Evolutionary conservation across 2,888 invertebrate genomes (phyloP).

Genomic region (Salpingus planirostris): DNA sequence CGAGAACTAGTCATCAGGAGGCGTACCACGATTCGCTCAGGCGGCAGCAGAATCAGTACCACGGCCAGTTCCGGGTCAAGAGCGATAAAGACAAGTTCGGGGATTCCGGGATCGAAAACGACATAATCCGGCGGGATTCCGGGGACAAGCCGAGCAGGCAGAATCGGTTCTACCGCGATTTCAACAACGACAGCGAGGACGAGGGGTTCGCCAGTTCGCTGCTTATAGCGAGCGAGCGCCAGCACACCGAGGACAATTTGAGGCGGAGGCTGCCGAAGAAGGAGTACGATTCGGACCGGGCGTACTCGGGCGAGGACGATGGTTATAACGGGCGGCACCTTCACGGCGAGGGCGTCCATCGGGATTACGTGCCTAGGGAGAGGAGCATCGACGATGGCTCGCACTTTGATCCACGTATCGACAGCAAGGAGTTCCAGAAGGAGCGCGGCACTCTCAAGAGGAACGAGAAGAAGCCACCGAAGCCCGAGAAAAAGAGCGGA

Average conservation of each 20-base stretch:
- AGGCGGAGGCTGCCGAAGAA: constrained; percentile 26
- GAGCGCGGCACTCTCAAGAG: constrained; percentile 39
- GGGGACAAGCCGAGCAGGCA: constrained; percentile 38
- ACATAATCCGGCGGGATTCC: constrained; percentile 63
- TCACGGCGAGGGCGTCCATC: constrained; percentile 45
- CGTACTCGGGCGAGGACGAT: constrained; percentile 26
- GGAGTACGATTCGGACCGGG: constrained; percentile 28
- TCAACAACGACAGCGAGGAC: constrained; percentile 58
- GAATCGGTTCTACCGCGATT: constrained; percentile 27
- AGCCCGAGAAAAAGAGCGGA: constrained; percentile 59
- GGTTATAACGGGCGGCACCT: constrained; percentile 37
- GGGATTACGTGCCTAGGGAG: constrained; percentile 48
- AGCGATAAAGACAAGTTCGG: constrained; percentile 47
- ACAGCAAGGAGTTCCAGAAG: constrained; percentile 42
- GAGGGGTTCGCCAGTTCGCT: constrained; percentile 61
- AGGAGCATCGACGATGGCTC: constrained; percentile 59
- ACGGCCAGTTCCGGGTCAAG: not conserved
- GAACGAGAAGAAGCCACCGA: constrained; percentile 46
- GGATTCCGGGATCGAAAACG: constrained; percentile 76
- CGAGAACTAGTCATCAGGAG: constrained; percentile 33
- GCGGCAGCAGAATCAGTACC: constrained; percentile 37
- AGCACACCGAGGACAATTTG: constrained; percentile 60
- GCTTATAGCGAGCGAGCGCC: constrained; percentile 63
- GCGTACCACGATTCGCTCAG: constrained; percentile 44
- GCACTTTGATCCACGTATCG: constrained; percentile 54